Percentiles rank a stretch among this genome's conserved stretches.
Conservation (phyloP, 2,888 invertebrate genomes). For the Meghimatium bilineatum region DNA sequence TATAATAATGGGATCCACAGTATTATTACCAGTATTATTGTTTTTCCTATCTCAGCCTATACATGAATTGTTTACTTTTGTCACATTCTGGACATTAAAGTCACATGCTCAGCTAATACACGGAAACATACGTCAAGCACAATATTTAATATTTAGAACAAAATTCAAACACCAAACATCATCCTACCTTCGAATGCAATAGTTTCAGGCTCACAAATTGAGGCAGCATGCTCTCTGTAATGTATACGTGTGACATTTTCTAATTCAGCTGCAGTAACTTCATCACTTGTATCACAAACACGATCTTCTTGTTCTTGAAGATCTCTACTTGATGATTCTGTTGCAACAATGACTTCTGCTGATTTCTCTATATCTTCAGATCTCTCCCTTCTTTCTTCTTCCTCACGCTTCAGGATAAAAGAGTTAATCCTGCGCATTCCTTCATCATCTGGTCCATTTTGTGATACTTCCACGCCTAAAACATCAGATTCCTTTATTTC, state of each 20-base stretch:
- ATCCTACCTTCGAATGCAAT: constrained; percentile 56
- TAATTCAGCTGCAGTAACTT: not conserved
- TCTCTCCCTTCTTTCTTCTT: constrained; percentile 26
- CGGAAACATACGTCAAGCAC: too few relatives aligned
- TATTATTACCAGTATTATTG: too few relatives aligned
- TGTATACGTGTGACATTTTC: constrained; percentile 46
- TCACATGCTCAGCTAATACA: too few relatives aligned
- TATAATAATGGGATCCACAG: too few relatives aligned
- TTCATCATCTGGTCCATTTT: constrained; percentile 18
- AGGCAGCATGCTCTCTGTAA: constrained; percentile 51
- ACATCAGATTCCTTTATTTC: constrained; percentile 46
- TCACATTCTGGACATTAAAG: too few relatives aligned
- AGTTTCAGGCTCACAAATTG: constrained; percentile 55
- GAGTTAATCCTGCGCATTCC: constrained; percentile 41
- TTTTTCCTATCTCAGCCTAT: too few relatives aligned
- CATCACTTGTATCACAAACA: not conserved
- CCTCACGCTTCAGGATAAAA: constrained; percentile 33
- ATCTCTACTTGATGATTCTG: not conserved
- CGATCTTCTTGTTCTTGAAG: not conserved
- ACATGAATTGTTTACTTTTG: too few relatives aligned
- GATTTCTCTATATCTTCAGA: constrained; percentile 6
- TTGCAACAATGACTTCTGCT: not conserved
- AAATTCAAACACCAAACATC: not conserved
- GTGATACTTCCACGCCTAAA: not conserved
- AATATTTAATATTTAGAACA: too few relatives aligned